Base-by-base conservation (phyloP, 2,888 invertebrate genomes). In the Baccha elongata region DNA sequence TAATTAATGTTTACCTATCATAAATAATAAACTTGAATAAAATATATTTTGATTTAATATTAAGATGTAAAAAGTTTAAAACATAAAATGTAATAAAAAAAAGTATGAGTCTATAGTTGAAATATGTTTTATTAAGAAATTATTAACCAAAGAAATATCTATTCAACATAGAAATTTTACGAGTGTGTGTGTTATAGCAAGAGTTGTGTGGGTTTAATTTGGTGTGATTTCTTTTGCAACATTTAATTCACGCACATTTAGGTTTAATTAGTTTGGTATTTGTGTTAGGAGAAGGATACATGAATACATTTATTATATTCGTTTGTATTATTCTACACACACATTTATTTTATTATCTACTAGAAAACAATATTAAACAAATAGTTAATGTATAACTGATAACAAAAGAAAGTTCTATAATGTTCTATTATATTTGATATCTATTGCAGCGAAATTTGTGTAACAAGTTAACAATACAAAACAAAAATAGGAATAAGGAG, bases 361-460 rank as follows among this genome's bases (percentile, higher is more conserved):
- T 68, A 81, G 32, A 75, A 81, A 81, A 81, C 75, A 75, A 75
- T 65, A 55, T n/a, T 35, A 53, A 53, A n/a, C n/a, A n/a, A n/a
- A n/a, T n/a, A 29, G 53, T 35, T 23, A 58, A 50, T 44, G 52
- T 48, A 44, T 13, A 7, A 40, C 60, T 35, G 50, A 3, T 68
- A 74, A 69, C 64, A 80, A 65, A 50, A 60, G 21, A 15, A 35
- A 17, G 6, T 35, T 68, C 68, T 29, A 48, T 32, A 32, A 32
- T 32, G 8, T 8, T 8, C 58, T 42, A 52, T 58, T 17, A 29
- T 26, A 17, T 8, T 37, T 17, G 42, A 53, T 53, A 19, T 75
- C 52, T 35, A 75, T 74, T 74, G 50, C 69, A 64, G 48, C 29
- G 35, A 69, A 46, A 15, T 7, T 32, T 32, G 2, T 32, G 29